phyloP scores from a whole-genome alignment of 2,797 vertebrate species.

The Uromys caudimaculatus region DNA sequence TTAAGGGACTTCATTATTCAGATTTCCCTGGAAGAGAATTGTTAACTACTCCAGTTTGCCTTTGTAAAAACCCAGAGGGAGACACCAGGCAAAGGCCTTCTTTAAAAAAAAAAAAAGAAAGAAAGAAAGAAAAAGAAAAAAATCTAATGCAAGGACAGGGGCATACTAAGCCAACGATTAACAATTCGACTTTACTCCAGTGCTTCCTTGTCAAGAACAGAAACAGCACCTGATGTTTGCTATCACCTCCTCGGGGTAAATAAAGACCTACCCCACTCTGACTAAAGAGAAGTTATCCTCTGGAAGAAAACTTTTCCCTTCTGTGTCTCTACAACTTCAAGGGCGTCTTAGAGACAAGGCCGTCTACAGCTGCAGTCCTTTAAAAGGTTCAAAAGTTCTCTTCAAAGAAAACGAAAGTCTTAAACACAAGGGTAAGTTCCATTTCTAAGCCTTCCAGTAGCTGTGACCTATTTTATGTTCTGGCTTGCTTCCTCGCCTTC shows the following conservation, averaged over 20 bases:
- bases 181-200: background rate
- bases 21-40: background rate
- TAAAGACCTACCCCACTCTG: background rate
- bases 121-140: background rate
- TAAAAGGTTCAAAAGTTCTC: conserved; percentile 33
- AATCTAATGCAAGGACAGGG: background rate
- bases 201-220: background rate
- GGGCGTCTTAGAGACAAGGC: background rate
- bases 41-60: background rate
- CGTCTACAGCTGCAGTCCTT: background rate
- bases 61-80: background rate
- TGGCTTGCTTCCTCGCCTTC: background rate
- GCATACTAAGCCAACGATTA: background rate
- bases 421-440: background rate
- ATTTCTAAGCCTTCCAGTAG: background rate
- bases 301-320: background rate
- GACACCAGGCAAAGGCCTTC: background rate
- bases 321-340: background rate
- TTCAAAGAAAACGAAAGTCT: conserved; percentile 5
- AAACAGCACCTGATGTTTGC: background rate
- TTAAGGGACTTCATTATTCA: background rate
- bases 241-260: background rate
- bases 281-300: background rate
- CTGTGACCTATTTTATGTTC: background rate
- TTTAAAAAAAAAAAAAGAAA: background rate